Evolutionary conservation across 2,888 invertebrate genomes (phyloP).

Genomic region (Nomada ruficornis): DNA sequence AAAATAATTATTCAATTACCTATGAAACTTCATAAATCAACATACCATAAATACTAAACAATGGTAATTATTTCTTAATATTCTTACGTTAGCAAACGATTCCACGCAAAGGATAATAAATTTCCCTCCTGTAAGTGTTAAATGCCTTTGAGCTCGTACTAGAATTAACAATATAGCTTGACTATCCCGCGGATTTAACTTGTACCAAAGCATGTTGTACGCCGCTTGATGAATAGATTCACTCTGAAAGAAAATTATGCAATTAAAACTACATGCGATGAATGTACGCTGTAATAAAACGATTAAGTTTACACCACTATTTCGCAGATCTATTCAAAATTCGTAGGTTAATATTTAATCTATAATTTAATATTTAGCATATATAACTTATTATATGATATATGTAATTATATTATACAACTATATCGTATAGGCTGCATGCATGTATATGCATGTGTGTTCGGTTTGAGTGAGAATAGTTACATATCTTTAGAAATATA

Average conservation of each 20-base stretch:
- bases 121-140: conserved; percentile 43
- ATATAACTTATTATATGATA: too few relatives aligned
- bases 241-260: conserved; percentile 40
- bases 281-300: neutral
- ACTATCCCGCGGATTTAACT: conserved; percentile 31
- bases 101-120: conserved; percentile 49
- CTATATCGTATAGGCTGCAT: too few relatives aligned
- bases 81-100: conserved; percentile 52
- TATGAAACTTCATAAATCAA: neutral
- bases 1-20: neutral
- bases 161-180: conserved; percentile 49
- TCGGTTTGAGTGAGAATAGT: too few relatives aligned
- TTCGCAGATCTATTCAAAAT: neutral
- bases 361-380: neutral
- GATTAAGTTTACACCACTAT: neutral
- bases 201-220: conserved; percentile 65
- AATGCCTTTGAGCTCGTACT: conserved; percentile 53
- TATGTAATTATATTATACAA: too few relatives aligned
- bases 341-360: too few relatives aligned
- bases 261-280: neutral
- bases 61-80: neutral
- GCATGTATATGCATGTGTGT: too few relatives aligned
- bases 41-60: too few relatives aligned
- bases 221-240: conserved; percentile 45
- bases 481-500: too few relatives aligned